A percentile compares a stretch with the other conserved stretches of the same genome.
Evolutionary conservation across 2,888 invertebrate species (phyloP).

Genomic region (Barypeithes pellucidus): DNA sequence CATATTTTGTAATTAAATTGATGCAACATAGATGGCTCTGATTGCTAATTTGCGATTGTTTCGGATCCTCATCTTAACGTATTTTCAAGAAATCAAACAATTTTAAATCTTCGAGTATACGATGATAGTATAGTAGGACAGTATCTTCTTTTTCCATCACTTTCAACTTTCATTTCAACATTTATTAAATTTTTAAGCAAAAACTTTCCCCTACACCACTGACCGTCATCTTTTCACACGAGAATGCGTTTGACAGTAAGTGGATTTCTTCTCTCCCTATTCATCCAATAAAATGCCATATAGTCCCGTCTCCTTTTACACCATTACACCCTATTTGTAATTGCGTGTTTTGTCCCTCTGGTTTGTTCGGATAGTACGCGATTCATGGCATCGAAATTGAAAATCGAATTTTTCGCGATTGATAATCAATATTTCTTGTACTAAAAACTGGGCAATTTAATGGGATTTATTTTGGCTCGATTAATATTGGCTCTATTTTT

Average conservation of each 20-base stretch:
- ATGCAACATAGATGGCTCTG: too few species aligned
- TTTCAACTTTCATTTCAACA: slow-evolving; percentile 38
- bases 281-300: slow-evolving; percentile 9
- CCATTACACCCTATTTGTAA: slow-evolving; percentile 40
- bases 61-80: too few species aligned
- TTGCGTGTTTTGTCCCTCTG: slow-evolving; percentile 24
- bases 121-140: too few species aligned
- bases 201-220: slow-evolving; percentile 56
- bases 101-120: too few species aligned
- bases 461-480: too few species aligned
- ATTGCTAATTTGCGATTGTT: too few species aligned
- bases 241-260: slow-evolving; percentile 53
- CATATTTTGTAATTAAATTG: too few species aligned
- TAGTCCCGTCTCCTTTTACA: slow-evolving; percentile 29
- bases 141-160: too few species aligned
- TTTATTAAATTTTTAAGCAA: slow-evolving; percentile 55
- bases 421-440: too few species aligned
- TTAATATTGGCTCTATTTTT: too few species aligned
- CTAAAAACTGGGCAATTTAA: too few species aligned
- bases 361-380: slow-evolving; percentile 7
- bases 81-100: too few species aligned
- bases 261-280: slow-evolving; percentile 44
- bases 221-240: slow-evolving; percentile 51
- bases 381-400: slow-evolving; percentile 27
- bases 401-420: slow-evolving; percentile 39